Base-by-base conservation (phyloP, 2,797 vertebrate genomes). In the Lerista edwardsae region DNA sequence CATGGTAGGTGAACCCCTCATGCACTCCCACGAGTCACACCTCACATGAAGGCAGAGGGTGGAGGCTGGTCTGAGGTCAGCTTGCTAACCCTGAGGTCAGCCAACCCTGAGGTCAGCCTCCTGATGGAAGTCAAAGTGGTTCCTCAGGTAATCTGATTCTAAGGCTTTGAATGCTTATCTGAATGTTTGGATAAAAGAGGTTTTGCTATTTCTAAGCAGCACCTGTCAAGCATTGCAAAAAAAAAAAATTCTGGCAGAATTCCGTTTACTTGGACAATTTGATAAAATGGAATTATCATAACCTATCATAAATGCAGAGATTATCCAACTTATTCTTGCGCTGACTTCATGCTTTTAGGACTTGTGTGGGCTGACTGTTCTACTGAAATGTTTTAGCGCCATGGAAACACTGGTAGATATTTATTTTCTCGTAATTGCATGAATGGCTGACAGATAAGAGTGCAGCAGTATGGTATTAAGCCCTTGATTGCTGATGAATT, bases 371-470 rank as follows among this genome's bases (percentile, higher is more conserved):
- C 92, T 95, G 95, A 87, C 88, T 95, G 92, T 83, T 95, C 96
- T 91, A 92, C 90, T 92, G 92, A 89, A 95, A 94, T 87, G 92
- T 94, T 94, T 83, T 80, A 93, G 93, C 91, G 92, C 96, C 95
- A 96, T 96, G 95, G 96, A 96, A 97, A 97, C 95, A 1, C 91
- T 90, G 75, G 91, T 88, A 95, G 94, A 94, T 94, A 93, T 94
- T 94, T 95, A 93, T 94, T 94, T 95, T 92, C 91, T 93, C 84
- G 91, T 95, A 94, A 94, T 92, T 94, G 90, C 94, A 91, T 91
- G 93, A 95, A 94, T 91, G 90, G 94, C 74, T 96, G 95, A 94
- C 95, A 96, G 96, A 94, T 95, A 96, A 83, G 88, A 90, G 93
- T 88, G 89, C 92, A 86, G 93, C 85, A 85, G 88, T 83, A 78